Evolutionary conservation across 2,888 invertebrate genomes (phyloP), one percentile per base, ranked within the genome.

Genomic region (Mimas tiliae): DNA sequence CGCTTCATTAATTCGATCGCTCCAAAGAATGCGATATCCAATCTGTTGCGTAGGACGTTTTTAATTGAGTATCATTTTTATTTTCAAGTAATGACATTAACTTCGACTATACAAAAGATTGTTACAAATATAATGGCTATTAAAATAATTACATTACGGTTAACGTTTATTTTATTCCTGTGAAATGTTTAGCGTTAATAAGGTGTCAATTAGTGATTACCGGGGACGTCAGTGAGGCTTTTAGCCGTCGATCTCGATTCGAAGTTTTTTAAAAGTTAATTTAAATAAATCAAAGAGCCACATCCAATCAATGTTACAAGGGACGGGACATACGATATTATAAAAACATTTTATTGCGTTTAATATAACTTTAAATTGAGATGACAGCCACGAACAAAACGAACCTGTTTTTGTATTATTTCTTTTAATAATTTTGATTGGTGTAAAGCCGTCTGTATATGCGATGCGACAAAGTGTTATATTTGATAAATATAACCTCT

Each of bases 31-130:
- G 76, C 74, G 75, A 73, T 71, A 80, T 72, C 73, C 76, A 78
- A 77, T 72, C 75, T 70, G 68, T 67, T 72, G 84, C 86, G 89
- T 90, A 86, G 89, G 90, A 79, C 71, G 85, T 74, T 79, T 85
- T 85, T 87, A 88, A 89, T 89, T 86, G 84, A 83, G 81, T 82
- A 84, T 83, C 81, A 83, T 83, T 87, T 85, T 85, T 79, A 82
- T 79, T 72, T 74, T 79, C 74, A 78, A 79, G 78, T 80, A 76
- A 81, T 78, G 79, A 78, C 79, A 80, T 79, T 79, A 78, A 74
- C 74, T 76, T 79, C 71, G 75, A 74, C 74, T 74, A 75, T 77
- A 72, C 72, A 72, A 76, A 72, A 76, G 78, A 83, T 80, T 82
- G 75, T 77, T 80, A 81, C 82, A 80, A 81, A 81, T 83, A 72